Evolutionary conservation across 2,797 vertebrate species (phyloP).

Genomic region (Etheostoma perlongum): DNA sequence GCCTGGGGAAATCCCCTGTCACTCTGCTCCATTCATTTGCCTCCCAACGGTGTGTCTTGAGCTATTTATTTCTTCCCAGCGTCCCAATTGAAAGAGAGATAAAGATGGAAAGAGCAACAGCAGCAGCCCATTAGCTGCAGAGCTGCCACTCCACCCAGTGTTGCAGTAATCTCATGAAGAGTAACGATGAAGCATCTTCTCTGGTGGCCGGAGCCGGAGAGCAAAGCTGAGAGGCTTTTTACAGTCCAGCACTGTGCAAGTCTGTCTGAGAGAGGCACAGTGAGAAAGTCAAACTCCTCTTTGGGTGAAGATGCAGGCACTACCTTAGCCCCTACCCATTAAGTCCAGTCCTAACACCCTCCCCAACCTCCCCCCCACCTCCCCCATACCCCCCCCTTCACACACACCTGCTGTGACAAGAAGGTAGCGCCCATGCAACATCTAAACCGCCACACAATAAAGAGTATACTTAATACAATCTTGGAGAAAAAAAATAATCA

Average conservation of each 20-base stretch:
- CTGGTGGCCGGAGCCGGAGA: constrained; percentile 66
- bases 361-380: constrained; percentile 64
- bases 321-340: constrained; percentile 74
- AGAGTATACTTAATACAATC: constrained; percentile 29
- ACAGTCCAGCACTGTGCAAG: constrained; percentile 69
- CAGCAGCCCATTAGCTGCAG: constrained; percentile 69
- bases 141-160: constrained; percentile 54
- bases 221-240: constrained; percentile 62
- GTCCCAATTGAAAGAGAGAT: constrained; percentile 77
- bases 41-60: constrained; percentile 73
- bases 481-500: neutral
- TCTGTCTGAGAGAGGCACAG: constrained; percentile 65
- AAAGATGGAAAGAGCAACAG: constrained; percentile 74
- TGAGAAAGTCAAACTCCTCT: constrained; percentile 73
- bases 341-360: constrained; percentile 71
- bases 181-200: constrained; percentile 69
- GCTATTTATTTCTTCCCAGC: constrained; percentile 79
- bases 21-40: constrained; percentile 79
- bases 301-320: constrained; percentile 76
- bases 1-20: constrained; percentile 75
- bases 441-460: constrained; percentile 41
- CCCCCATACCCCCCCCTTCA: constrained; percentile 44
- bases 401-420: constrained; percentile 82
- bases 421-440: constrained; percentile 66
- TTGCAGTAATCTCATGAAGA: constrained; percentile 65